Base-by-base conservation (phyloP, 2,113 vertebrate genomes). In the Amphilophus citrinellus region DNA sequence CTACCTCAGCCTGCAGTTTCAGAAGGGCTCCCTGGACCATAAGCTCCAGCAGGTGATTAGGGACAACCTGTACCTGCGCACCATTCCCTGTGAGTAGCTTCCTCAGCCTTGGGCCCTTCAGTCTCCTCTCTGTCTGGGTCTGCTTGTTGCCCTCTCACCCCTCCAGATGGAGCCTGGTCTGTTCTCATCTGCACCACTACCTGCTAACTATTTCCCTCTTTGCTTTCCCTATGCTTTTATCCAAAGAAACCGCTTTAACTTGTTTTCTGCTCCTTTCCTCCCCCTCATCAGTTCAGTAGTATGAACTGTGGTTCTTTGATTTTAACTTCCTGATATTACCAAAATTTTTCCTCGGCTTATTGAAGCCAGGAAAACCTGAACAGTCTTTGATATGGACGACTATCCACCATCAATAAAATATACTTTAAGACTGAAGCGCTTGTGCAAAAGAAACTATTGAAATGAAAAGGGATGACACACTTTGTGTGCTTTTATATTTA, bases 1-100 rank as follows among this genome's bases (percentile, higher is more conserved):
- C 94, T 99, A 99, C 94, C 95, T 99, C 96, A 99, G 98, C 91
- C 97, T 99, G 89, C 98, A 99, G 95, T 99, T 99, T 94, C 98
- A 99, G 95, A 99, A 99, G 90, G 98, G 98, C 88, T 99, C 98
- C 0, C 90, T 98, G 95, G 98, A 99, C 95, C 98, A 99, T 87
- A 99, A 99, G 92, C 97, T 99, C 18, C 98, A 99, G 96, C 98
- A 99, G 95, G 97, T 99, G 92, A 99, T 99, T 95, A 96, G 98
- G 94, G 98, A 99, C 95, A 99, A 99, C 94, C 97, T 99, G 87
- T 99, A 99, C 94, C 93, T 99, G 92, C 97, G 98, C 93, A 99
- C 98, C 84, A 99, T 99, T 91, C 98, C 98, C 86, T 99, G 98
- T 99, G 96, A 99, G 98, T 99, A 95, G 76, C 47, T 6, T 5